Evolutionary conservation across 2,113 vertebrate genomes (phyloP), one percentile per base, ranked within the genome.

Genomic region (Neolamprologus falcicula): DNA sequence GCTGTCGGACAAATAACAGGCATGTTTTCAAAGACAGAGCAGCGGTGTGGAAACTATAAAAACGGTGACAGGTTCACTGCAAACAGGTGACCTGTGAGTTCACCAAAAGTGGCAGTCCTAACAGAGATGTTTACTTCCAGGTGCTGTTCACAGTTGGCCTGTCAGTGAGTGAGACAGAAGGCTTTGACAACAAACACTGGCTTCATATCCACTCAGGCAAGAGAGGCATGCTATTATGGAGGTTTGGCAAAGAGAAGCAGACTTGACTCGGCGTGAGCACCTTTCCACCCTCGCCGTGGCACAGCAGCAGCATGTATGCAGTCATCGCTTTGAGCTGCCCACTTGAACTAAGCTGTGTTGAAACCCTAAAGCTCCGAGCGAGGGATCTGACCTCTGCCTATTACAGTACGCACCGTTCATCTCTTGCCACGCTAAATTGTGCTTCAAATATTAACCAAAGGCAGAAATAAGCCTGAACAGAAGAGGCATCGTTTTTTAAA

Each of bases 391-490:
- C 92, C 91, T 91, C 88, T 86, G 76, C 78, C 79, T 79, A 88
- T 83, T 81, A 61, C 66, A 45, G 28, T 9, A 66, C 50, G 24
- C 50, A 16, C 9, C 28, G 19, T 26, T 28, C 6, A 14, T 63
- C 45, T 66, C 31, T 83, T 50, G 17, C 12, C 16, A 9, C 26
- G 16, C 9, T 24, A 50, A 90, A 85, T 11, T 80, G 47, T 14
- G 19, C 10, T 80, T 59, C 45, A 85, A 89, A 85, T 63, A 54
- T 87, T 86, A 86, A 68, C 59, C 66, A 66, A 45, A 89, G 78
- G 85, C 63, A 78, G 14, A 92, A 92, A 91, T 91, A 91, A 91
- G 86, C 73, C 86, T 85, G 80, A 89, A 92, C 76, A 92, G 59
- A 63, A 11, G 7, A 83, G n/a, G 52, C 17, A 24, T 88, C 9